A percentile compares a stretch with the other conserved stretches of the same genome.
Conservation (phyloP, 2,888 invertebrate genomes). For the Drosophila nr. medialis region DNA sequence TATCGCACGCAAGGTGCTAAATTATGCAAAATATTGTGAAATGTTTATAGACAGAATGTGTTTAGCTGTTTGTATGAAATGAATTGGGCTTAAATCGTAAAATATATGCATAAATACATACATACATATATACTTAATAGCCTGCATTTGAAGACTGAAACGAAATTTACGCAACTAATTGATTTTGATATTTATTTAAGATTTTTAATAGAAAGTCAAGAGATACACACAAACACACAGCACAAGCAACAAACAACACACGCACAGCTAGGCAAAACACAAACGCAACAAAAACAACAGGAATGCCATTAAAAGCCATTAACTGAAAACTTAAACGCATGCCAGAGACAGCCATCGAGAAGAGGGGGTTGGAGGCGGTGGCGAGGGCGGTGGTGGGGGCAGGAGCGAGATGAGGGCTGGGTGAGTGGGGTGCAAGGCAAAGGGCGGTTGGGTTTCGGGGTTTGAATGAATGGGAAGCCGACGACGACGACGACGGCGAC, state of each 20-base stretch:
- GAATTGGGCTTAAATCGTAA: neutral
- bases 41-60: conserved; percentile 18
- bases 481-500: neutral
- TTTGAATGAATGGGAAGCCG: conserved; percentile 4
- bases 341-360: conserved; percentile 57
- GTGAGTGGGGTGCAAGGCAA: conserved; percentile 2
- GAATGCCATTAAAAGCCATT: conserved; percentile 81
- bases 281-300: conserved; percentile 30
- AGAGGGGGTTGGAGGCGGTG: neutral
- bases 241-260: conserved; percentile 38
- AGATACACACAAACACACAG: conserved; percentile 17
- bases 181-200: conserved; percentile 75
- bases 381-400: neutral
- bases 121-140: neutral
- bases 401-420: neutral
- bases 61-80: neutral
- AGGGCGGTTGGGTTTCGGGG: conserved; percentile 4
- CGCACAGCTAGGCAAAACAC: conserved; percentile 35
- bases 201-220: conserved; percentile 53
- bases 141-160: conserved; percentile 35
- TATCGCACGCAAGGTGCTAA: conserved; percentile 30
- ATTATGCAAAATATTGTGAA: conserved; percentile 23
- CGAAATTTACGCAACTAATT: conserved; percentile 76
- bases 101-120: neutral
- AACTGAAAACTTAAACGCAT: conserved; percentile 81